Conservation (phyloP, 2,797 vertebrate species). For the Glossophaga mutica region DNA sequence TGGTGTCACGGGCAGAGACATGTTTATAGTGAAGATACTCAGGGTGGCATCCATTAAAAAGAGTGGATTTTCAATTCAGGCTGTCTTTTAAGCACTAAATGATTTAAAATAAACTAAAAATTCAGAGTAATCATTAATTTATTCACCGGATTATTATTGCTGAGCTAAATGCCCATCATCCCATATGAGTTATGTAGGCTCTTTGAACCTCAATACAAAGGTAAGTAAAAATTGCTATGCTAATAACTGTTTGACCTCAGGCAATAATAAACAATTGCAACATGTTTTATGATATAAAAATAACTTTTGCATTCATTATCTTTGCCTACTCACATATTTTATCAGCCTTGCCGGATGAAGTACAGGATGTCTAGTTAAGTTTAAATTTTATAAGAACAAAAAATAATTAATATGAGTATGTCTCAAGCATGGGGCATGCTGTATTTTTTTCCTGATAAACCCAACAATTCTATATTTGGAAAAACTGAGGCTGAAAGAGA, state of each 20-base stretch:
- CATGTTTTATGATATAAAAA: background rate
- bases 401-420: background rate
- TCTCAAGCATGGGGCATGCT: background rate
- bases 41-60: background rate
- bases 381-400: background rate
- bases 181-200: background rate
- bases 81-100: background rate
- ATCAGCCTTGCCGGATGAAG: conserved; percentile 3
- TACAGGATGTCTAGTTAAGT: background rate
- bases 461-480: background rate
- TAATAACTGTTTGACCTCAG: conserved; percentile 5
- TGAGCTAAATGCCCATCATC: background rate
- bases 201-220: background rate
- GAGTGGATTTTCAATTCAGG: background rate
- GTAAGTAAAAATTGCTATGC: background rate
- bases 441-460: background rate
- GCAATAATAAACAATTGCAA: background rate
- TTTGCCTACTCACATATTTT: background rate
- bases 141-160: background rate
- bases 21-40: background rate
- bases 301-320: background rate
- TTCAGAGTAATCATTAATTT: conserved; percentile 20
- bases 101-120: background rate
- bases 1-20: background rate
- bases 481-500: background rate